Evolutionary conservation across 2,888 invertebrate species (phyloP), one percentile per base, ranked within the genome.

Genomic region (Euplagia quadripunctaria): DNA sequence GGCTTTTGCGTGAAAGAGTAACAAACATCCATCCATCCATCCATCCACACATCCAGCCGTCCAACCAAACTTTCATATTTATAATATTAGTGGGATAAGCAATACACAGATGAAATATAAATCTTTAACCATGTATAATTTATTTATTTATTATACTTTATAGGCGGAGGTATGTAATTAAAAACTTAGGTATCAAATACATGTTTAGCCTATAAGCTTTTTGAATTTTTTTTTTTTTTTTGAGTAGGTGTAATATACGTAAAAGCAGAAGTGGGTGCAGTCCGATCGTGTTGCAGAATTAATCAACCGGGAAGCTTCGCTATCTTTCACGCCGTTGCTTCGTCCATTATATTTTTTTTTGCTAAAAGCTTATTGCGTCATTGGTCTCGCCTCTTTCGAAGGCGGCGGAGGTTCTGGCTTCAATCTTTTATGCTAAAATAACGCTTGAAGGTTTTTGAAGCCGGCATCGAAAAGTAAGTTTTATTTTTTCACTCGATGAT

Each of bases 221-320:
- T n/a, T 58, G 9, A 20, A 58, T n/a, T n/a, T n/a, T n/a, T n/a
- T n/a, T 66, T 64, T 76, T 81, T 81, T 78, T 70, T 71, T 81
- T 73, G 43, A 49, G 6, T 63, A 46, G 17, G 6, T 51, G 49
- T 63, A 46, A 70, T 66, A 52, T 73, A 64, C n/a, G 14, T 64
- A 66, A 73, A 74, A 80, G 82, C 74, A 76, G 64, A 78, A 81
- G 72, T 78, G 77, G 76, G 72, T 79, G 69, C 79, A 74, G 74
- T 75, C 74, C 73, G 86, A 84, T 81, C 90, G 88, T 90, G 92
- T 87, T 88, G 85, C 83, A 82, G 91, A 91, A 93, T 92, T 92
- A 93, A 93, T 93, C 90, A 91, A 78, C 75, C 76, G 77, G 76
- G 80, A 76, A 77, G 67, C 69, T 55, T 70, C 65, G 76, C 73